Base-by-base conservation (phyloP, 2,888 invertebrate species). In the Acanthacorydalis orientalis region DNA sequence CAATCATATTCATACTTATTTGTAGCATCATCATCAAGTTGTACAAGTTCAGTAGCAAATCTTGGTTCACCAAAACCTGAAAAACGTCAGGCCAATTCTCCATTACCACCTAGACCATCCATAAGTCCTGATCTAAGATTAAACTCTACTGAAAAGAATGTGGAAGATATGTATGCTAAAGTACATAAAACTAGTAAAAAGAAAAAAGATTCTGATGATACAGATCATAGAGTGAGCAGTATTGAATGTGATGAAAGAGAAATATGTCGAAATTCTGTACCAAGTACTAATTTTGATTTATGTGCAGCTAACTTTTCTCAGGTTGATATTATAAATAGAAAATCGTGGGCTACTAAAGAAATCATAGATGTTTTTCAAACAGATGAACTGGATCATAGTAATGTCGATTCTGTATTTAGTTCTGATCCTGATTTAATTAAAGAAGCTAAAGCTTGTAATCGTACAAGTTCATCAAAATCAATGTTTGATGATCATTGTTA, bases 91-190 rank as follows among this genome's bases (percentile, higher is more conserved):
- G 89, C 89, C 1, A 90, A 90, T 64, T 89, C 88, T 0, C 90
- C 89, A 0, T 64, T 89, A 31, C 89, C 89, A 6, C 88, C 88
- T 3, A 85, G 87, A 1, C 85, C 85, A 44, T 53, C 55, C 44
- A 53, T 54, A 11, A 48, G 55, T n/a, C 48, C 51, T 9, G 60
- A 56, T 50, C 58, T 63, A 23, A 31, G 51, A 49, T 42, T 49
- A 48, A 40, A 44, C 43, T 42, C 58, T 59, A 47, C 37, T 55
- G 16, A n/a, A 23, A 75, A 78, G 52, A 83, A 83, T 54, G 67
- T 88, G n/a, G 89, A 89, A 56, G 88, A 87, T 57, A 84, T 90
- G 80, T 90, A 90, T 62, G 89, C 89, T 2, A 90, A 89, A 69
- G 89, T 89, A 15, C 75, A 78, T 59, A 85, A 85, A 60, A 80